A percentile compares a stretch with the other conserved stretches of the same genome.
These are phyloP conservation scores for Elysia chlorotica DNA, from an alignment of 1,140 invertebrate genomes.

Conservation along the genomic window DNA sequence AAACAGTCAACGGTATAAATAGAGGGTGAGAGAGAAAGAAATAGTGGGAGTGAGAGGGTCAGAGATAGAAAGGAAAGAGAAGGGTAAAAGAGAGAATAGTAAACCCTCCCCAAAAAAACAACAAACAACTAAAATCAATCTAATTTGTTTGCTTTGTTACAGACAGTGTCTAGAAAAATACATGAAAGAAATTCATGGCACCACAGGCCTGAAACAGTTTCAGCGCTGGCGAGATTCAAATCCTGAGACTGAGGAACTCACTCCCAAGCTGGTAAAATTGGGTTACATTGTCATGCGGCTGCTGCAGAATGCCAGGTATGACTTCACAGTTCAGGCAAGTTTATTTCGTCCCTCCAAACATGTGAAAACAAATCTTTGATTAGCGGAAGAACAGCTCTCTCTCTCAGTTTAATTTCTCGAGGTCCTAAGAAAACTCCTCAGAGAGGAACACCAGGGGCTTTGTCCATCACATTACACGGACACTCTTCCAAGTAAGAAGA, in stretches of 20 bases:
- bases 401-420: background rate
- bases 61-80: no score
- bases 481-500: no score
- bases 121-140: no score
- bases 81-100: no score
- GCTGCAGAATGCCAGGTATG: slow-evolving; percentile 52
- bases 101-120: no score
- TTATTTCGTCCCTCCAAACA: background rate
- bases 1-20: no score
- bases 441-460: no score
- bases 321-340: no score
- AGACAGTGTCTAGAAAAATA: slow-evolving; percentile 51
- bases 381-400: background rate
- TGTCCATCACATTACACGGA: no score
- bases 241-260: slow-evolving; percentile 3
- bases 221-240: slow-evolving; percentile 30
- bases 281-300: slow-evolving; percentile 44
- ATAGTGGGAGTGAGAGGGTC: no score
- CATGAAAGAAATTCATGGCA: slow-evolving; percentile 43
- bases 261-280: slow-evolving; percentile 37
- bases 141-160: no score
- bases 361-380: background rate
- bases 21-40: no score
- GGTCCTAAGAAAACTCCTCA: background rate
- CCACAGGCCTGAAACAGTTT: slow-evolving; percentile 40